These are phyloP conservation scores for Petrocephalus zakoni DNA, from an alignment of 2,113 vertebrate genomes.

Conservation along the genomic window DNA sequence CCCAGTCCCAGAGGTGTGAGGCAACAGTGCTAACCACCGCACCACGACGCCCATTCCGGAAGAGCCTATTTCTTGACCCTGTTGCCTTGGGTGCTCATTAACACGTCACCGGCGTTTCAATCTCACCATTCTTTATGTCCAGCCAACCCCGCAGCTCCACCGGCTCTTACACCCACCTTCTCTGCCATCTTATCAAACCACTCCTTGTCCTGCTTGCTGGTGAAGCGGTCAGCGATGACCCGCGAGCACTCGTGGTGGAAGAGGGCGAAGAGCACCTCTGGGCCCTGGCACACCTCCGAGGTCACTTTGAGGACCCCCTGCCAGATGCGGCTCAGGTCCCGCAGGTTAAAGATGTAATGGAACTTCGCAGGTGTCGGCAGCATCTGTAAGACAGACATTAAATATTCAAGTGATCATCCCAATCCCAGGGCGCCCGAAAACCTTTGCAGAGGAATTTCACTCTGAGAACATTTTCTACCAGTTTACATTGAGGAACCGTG, in stretches of 20 bases:
- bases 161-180: slow-evolving; percentile 43
- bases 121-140: background rate
- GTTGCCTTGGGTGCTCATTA: background rate
- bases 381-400: slow-evolving; percentile 55
- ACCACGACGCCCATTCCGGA: too few relatives aligned
- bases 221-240: slow-evolving; percentile 73
- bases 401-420: background rate
- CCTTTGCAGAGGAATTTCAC: background rate
- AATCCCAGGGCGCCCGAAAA: background rate
- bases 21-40: too few relatives aligned
- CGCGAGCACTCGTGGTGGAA: slow-evolving; percentile 72
- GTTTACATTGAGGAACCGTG: background rate
- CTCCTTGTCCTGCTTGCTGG: slow-evolving; percentile 58
- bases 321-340: slow-evolving; percentile 78
- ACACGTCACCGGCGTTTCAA: background rate
- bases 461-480: background rate
- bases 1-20: too few relatives aligned
- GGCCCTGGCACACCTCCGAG: slow-evolving; percentile 61
- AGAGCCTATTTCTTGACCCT: background rate
- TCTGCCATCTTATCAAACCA: slow-evolving; percentile 59
- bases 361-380: slow-evolving; percentile 78
- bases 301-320: slow-evolving; percentile 70
- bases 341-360: slow-evolving; percentile 79
- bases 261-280: slow-evolving; percentile 59
- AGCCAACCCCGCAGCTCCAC: too few relatives aligned